A percentile compares a stretch with the other conserved stretches of the same genome.
Conservation (phyloP, 2,113 vertebrate genomes). For the Ahaetulla prasina region DNA sequence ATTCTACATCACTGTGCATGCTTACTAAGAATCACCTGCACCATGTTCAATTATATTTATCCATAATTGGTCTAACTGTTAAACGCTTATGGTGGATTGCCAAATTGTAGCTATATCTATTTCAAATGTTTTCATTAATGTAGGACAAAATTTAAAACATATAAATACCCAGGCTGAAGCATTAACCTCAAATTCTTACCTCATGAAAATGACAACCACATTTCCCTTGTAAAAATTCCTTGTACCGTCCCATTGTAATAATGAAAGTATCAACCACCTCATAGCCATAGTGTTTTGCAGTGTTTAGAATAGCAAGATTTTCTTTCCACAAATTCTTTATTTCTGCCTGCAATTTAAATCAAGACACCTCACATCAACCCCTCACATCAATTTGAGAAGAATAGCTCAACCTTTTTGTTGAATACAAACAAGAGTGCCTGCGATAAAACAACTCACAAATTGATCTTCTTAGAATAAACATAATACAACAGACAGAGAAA, state of each 20-base stretch:
- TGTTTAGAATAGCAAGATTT: constrained; percentile 78
- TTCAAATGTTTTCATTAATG: neutral
- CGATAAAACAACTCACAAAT: neutral
- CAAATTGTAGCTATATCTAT: neutral
- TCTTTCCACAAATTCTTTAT: constrained; percentile 79
- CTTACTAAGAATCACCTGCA: neutral
- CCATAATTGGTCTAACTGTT: too few relatives aligned
- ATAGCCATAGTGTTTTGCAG: constrained; percentile 80
- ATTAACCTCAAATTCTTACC: constrained; percentile 64
- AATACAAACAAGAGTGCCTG: neutral
- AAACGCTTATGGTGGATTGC: neutral
- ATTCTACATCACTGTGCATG: neutral
- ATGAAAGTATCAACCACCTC: constrained; percentile 85
- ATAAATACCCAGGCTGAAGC: constrained; percentile 10
- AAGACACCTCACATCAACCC: constrained; percentile 33
- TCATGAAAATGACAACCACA: constrained; percentile 96
- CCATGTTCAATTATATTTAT: neutral
- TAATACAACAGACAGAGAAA: neutral
- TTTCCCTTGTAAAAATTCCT: constrained; percentile 90
- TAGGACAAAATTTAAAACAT: constrained; percentile 15
- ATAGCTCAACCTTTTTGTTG: neutral
- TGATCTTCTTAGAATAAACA: neutral
- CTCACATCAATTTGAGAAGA: constrained; percentile 1
- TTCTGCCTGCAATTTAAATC: constrained; percentile 71
- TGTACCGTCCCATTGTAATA: constrained; percentile 91